phyloP scores from a whole-genome alignment of 1,140 invertebrate species.

The Drosophila burlai region DNA sequence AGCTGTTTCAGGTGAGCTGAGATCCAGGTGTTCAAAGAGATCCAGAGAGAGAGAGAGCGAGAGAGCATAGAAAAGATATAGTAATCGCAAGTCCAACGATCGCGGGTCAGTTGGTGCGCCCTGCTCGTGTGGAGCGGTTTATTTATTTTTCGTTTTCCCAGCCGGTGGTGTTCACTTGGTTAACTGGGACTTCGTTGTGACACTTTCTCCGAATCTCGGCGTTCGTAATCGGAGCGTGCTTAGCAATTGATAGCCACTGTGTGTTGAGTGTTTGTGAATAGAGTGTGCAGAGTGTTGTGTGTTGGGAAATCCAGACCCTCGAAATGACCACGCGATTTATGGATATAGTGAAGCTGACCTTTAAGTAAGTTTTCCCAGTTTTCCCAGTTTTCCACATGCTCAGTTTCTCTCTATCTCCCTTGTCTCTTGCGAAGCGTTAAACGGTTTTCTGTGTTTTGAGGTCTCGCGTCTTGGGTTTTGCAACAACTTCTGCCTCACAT shows the following conservation, averaged over 20 bases:
- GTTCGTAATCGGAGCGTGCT: conserved; percentile 13
- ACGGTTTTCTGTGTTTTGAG: conserved; percentile 42
- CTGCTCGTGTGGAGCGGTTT: conserved; percentile 37
- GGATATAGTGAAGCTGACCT: conserved; percentile 74
- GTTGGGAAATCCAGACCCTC: background rate
- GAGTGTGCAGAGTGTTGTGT: conserved; percentile 9
- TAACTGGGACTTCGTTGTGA: conserved; percentile 37
- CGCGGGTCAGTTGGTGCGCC: conserved; percentile 55
- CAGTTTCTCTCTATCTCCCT: background rate
- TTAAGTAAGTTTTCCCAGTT: conserved; percentile 66
- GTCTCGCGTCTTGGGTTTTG: conserved; percentile 36
- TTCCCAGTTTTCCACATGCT: conserved; percentile 20
- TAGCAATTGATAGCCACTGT: conserved; percentile 9
- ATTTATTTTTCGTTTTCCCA: conserved; percentile 11
- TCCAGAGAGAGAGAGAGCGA: background rate
- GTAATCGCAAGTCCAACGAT: conserved; percentile 27
- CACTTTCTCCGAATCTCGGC: conserved; percentile 47
- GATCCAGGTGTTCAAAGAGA: too few relatives aligned
- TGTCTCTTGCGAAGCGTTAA: conserved; percentile 13
- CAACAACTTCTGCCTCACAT: conserved; percentile 50
- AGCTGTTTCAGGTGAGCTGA: conserved; percentile 14
- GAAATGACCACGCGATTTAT: conserved; percentile 65
- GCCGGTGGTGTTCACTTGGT: conserved; percentile 22
- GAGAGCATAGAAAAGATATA: conserved; percentile 2
- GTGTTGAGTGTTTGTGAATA: conserved; percentile 22